Conservation (phyloP, 2,888 invertebrate genomes). For the Tuta absoluta region DNA sequence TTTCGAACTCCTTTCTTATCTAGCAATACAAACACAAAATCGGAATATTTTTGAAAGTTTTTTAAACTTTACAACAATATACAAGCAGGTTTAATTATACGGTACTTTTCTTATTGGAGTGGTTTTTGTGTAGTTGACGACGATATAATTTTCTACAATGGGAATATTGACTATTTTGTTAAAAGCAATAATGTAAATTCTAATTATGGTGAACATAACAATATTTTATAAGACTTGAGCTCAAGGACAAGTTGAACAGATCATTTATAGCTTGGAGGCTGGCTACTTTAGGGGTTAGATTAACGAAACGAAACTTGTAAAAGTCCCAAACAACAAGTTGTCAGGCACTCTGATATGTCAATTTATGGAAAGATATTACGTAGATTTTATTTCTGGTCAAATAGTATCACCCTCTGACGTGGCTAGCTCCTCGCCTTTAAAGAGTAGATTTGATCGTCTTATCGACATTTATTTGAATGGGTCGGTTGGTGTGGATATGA, state of each 20-base stretch:
- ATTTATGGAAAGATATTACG: too few species aligned
- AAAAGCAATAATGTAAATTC: slow-evolving; percentile 27
- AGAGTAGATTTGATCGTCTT: background rate
- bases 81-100: slow-evolving; percentile 77
- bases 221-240: slow-evolving; percentile 24
- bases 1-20: slow-evolving; percentile 51
- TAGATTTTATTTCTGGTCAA: too few species aligned
- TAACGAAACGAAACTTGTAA: too few species aligned
- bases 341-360: too few species aligned
- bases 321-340: too few species aligned
- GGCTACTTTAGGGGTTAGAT: too few species aligned
- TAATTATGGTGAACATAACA: slow-evolving; percentile 13
- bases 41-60: slow-evolving; percentile 78
- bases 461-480: background rate
- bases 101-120: slow-evolving; percentile 70
- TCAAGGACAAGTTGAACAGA: slow-evolving; percentile 11
- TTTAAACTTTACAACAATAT: slow-evolving; percentile 75
- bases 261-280: background rate
- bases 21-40: slow-evolving; percentile 67
- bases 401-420: too few species aligned
- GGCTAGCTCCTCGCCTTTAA: background rate
- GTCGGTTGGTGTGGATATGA: background rate
- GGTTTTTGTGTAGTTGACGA: slow-evolving; percentile 64
- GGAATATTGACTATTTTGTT: slow-evolving; percentile 39
- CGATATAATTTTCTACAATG: slow-evolving; percentile 71